Conservation (phyloP, 2,888 invertebrate genomes). For the Mycalesis mineus region DNA sequence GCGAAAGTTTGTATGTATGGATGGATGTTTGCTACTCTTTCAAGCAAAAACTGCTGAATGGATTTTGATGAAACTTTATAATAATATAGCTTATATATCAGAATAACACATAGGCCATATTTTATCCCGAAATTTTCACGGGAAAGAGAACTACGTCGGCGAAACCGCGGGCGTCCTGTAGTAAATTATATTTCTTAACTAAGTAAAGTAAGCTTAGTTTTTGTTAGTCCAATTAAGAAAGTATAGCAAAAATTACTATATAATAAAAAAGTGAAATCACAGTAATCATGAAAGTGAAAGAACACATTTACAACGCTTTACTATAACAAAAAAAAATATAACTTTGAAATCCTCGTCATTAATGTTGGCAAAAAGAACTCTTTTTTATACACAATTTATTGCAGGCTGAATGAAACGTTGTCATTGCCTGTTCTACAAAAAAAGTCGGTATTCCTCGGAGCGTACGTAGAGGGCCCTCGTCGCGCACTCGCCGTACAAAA, state of each 20-base stretch:
- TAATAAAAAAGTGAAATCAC: neutral
- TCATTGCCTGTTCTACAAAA: conserved; percentile 11
- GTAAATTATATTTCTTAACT: too few relatives aligned
- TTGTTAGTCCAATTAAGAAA: neutral
- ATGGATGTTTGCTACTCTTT: too few relatives aligned
- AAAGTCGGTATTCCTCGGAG: conserved; percentile 41
- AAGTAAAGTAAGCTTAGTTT: too few relatives aligned
- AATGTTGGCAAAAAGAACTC: conserved; percentile 5
- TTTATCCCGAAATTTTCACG: too few relatives aligned
- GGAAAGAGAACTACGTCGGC: too few relatives aligned
- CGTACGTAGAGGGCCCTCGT: conserved; percentile 45
- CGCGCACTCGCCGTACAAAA: conserved; percentile 48
- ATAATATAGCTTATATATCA: too few relatives aligned
- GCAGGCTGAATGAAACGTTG: conserved; percentile 14
- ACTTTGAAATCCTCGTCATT: neutral
- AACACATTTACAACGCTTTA: neutral
- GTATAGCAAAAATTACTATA: neutral
- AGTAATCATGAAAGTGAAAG: neutral
- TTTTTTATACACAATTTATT: conserved; percentile 14
- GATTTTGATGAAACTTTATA: too few relatives aligned
- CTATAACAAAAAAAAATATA: neutral
- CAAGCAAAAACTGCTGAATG: too few relatives aligned
- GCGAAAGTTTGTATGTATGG: too few relatives aligned
- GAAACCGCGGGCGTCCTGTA: too few relatives aligned
- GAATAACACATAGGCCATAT: too few relatives aligned